Evolutionary conservation across 2,113 vertebrate genomes (phyloP).

Genomic region (Tachycineta bicolor): DNA sequence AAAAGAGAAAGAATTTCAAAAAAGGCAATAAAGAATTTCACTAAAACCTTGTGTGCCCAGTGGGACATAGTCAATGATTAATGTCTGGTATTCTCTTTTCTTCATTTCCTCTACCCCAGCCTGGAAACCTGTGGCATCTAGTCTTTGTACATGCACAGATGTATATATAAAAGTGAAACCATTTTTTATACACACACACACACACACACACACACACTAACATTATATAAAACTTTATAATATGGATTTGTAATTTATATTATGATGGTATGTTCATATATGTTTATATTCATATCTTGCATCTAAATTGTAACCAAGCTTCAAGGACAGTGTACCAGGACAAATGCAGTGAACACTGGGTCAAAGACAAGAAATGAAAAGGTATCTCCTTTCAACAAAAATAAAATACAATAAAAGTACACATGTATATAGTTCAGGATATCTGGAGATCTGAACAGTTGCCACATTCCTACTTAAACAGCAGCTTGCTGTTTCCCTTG

Average conservation of each 20-base stretch:
- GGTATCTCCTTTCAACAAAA: neutral
- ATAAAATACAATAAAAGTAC: neutral
- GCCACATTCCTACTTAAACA: neutral
- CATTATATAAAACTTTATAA: neutral
- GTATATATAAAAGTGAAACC: neutral
- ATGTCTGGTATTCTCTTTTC: neutral
- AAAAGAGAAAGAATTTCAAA: neutral
- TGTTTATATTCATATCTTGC: neutral
- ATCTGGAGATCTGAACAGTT: neutral
- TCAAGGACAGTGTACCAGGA: neutral
- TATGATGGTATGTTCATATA: neutral
- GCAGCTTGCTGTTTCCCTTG: neutral
- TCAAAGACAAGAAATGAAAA: neutral
- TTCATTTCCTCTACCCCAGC: neutral
- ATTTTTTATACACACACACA: neutral
- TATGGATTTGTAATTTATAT: neutral
- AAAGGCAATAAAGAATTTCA: neutral
- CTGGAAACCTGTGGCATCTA: neutral
- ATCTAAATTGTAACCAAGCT: neutral
- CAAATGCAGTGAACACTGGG: neutral
- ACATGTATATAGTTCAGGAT: neutral
- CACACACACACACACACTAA: too few species aligned
- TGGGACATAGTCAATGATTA: neutral
- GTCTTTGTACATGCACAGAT: neutral
- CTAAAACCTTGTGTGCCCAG: accelerated